These are phyloP conservation scores for Netelia inedita DNA, from an alignment of 2,888 invertebrate genomes.

Conservation along the genomic window DNA sequence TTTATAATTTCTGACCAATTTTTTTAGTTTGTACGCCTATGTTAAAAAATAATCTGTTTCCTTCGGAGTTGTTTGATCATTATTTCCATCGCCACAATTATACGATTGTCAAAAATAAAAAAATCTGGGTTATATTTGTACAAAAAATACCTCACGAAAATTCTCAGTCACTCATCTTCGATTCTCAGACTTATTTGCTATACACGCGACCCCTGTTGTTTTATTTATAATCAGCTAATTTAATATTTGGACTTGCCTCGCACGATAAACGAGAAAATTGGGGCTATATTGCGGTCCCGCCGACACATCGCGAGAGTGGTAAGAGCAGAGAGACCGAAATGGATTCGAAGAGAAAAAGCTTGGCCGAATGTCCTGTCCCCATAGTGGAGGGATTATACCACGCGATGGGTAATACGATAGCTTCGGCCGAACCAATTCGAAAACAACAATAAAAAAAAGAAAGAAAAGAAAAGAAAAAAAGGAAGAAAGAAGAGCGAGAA, in stretches of 20 bases:
- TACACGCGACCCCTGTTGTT: not conserved
- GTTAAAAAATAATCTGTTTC: no score
- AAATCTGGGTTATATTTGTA: not conserved
- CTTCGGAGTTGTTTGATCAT: no score
- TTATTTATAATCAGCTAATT: constrained; percentile 65
- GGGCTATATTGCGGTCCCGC: constrained; percentile 74
- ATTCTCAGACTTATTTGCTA: not conserved
- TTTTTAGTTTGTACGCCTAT: no score
- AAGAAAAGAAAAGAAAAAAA: constrained; percentile 42
- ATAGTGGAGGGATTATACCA: constrained; percentile 11
- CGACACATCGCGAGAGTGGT: not conserved
- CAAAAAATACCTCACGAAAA: not conserved
- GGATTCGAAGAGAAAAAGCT: constrained; percentile 10
- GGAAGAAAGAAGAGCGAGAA: constrained; percentile 50
- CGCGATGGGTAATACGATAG: constrained; percentile 79
- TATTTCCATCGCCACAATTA: no score
- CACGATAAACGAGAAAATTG: constrained; percentile 75
- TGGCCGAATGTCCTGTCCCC: not conserved
- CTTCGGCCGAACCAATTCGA: constrained; percentile 73
- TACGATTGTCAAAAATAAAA: not conserved
- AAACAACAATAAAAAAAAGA: constrained; percentile 65
- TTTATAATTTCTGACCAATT: no score
- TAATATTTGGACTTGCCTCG: constrained; percentile 74
- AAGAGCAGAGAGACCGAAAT: not conserved
- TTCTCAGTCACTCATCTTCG: not conserved